Evolutionary conservation across 2,888 invertebrate species (phyloP).

Genomic region (Drosophila villosipedis): DNA sequence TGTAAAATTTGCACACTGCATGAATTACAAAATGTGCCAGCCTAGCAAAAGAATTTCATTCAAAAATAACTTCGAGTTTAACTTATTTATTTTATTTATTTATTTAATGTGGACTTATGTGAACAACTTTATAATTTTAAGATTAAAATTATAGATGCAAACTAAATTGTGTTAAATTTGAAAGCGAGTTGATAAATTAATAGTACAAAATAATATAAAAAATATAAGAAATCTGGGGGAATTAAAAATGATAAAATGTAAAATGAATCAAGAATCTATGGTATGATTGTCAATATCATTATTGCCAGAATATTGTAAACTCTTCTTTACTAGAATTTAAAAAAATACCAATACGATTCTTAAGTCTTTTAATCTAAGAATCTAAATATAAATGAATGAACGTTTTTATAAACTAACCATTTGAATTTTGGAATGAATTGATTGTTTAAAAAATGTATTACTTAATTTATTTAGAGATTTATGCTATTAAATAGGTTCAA

Average conservation of each 20-base stretch:
- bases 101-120: neutral
- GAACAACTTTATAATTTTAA: neutral
- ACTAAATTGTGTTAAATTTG: neutral
- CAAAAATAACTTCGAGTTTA: neutral
- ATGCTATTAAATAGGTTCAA: neutral
- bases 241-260: too few relatives aligned
- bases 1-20: slow-evolving; percentile 33
- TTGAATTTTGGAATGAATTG: neutral
- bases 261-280: neutral
- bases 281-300: neutral
- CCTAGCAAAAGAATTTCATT: slow-evolving; percentile 35
- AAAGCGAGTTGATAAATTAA: neutral
- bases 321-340: neutral
- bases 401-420: neutral
- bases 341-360: neutral
- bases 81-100: neutral
- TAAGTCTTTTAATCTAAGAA: neutral
- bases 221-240: neutral
- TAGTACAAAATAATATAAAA: neutral
- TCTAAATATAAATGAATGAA: neutral
- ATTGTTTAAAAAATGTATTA: too few relatives aligned
- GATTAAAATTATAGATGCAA: neutral
- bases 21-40: slow-evolving; percentile 46
- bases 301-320: neutral
- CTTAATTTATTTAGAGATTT: neutral